Evolutionary conservation across 2,888 invertebrate genomes (phyloP).

Genomic region (Camponotus fellah): DNA sequence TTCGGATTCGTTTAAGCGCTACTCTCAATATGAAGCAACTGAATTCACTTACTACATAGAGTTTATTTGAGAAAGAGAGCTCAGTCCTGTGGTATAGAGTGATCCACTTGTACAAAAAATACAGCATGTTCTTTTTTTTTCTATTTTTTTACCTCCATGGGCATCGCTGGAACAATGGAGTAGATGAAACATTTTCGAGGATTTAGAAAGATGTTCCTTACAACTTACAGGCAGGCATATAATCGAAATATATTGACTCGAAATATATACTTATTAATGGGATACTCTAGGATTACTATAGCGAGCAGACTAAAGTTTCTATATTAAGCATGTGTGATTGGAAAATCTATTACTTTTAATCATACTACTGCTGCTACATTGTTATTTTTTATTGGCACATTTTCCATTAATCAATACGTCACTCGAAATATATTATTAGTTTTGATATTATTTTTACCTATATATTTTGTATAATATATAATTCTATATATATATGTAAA

Average conservation of each 20-base stretch:
- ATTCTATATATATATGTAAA: background rate
- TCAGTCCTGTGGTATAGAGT: conserved; percentile 67
- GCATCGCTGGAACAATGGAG: conserved; percentile 68
- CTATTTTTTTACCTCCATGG: conserved; percentile 45
- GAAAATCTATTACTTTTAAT: conserved; percentile 52
- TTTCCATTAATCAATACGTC: conserved; percentile 44
- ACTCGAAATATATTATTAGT: conserved; percentile 50
- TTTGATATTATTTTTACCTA: conserved; percentile 35
- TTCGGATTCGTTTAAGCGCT: conserved; percentile 30
- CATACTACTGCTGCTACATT: conserved; percentile 45
- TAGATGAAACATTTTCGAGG: conserved; percentile 28
- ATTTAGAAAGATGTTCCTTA: conserved; percentile 2
- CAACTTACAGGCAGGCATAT: conserved; percentile 50
- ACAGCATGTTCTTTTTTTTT: conserved; percentile 37
- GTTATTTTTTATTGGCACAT: conserved; percentile 65
- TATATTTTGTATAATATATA: conserved; percentile 1
- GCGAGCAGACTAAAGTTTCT: conserved; percentile 16
- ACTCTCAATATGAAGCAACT: conserved; percentile 52
- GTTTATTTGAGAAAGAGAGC: conserved; percentile 60
- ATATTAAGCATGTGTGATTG: conserved; percentile 57
- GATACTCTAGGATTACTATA: conserved; percentile 35
- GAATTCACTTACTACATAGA: conserved; percentile 36
- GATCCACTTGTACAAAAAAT: conserved; percentile 65
- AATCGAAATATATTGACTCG: conserved; percentile 64
- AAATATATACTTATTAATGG: conserved; percentile 15